These are phyloP conservation scores for Tenodera sinensis DNA, from an alignment of 2,888 invertebrate genomes.

Conservation along the genomic window DNA sequence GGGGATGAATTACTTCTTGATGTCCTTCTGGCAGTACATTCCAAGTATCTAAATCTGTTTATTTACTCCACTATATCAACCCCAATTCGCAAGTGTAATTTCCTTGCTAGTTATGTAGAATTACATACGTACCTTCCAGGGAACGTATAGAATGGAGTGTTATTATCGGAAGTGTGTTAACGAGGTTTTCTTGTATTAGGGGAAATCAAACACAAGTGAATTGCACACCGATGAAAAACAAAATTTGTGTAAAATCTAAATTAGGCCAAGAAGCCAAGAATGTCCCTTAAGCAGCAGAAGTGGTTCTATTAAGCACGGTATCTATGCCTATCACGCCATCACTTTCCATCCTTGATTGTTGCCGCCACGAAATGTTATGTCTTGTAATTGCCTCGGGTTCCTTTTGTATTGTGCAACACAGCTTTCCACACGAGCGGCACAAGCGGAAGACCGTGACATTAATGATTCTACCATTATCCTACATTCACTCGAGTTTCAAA, in stretches of 20 bases:
- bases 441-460: not conserved
- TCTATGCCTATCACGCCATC: not conserved
- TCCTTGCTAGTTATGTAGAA: too few species aligned
- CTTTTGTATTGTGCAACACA: not conserved
- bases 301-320: not conserved
- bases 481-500: not conserved
- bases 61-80: too few species aligned
- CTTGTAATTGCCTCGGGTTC: not conserved
- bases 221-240: not conserved
- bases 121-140: too few species aligned
- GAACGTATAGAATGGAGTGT: too few species aligned
- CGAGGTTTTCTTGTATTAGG: not conserved
- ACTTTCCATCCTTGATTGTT: not conserved
- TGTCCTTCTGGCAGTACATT: too few species aligned
- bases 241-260: not conserved
- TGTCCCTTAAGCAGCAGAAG: not conserved
- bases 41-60: too few species aligned
- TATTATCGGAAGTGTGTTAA: too few species aligned
- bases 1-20: too few species aligned
- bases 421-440: not conserved
- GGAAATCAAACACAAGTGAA: not conserved
- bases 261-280: not conserved
- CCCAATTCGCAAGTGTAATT: too few species aligned
- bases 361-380: too few species aligned
- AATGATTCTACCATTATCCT: not conserved